Conservation (phyloP, 2,888 invertebrate species). For the Rapana venosa region DNA sequence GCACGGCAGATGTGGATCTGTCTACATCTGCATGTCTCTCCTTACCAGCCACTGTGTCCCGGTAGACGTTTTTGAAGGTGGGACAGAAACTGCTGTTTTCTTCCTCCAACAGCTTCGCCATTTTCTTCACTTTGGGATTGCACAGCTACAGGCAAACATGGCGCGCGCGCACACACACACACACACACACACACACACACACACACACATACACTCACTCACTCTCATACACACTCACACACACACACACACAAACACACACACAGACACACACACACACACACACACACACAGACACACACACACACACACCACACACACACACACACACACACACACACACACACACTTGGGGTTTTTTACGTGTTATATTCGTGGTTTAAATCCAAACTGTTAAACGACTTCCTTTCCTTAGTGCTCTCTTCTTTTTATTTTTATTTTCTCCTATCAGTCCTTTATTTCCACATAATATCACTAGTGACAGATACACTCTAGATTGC, state of each 20-base stretch:
- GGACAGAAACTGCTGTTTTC: slow-evolving; percentile 95
- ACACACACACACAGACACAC: background rate
- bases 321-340: slow-evolving; percentile 1
- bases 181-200: slow-evolving; percentile 26
- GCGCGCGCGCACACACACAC: background rate
- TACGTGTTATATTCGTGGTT: no score
- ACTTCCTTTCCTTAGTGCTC: no score
- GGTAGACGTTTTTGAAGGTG: slow-evolving; percentile 91
- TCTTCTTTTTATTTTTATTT: no score
- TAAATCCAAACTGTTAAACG: no score
- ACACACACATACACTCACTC: slow-evolving; percentile 22
- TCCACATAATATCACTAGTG: no score
- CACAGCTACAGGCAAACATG: slow-evolving; percentile 65
- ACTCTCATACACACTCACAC: background rate
- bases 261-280: background rate
- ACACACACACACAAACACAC: slow-evolving; percentile 3
- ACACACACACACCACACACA: slow-evolving; percentile 6
- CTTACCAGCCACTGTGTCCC: slow-evolving; percentile 90
- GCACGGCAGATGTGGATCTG: no score
- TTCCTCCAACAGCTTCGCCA: slow-evolving; percentile 93
- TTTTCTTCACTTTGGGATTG: slow-evolving; percentile 86
- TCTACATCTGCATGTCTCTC: no score
- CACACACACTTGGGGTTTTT: background rate
- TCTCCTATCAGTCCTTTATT: no score
- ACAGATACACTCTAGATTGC: no score